Evolutionary conservation across 2,113 vertebrate species (phyloP).

Genomic region (Cyprinodon tularosa): DNA sequence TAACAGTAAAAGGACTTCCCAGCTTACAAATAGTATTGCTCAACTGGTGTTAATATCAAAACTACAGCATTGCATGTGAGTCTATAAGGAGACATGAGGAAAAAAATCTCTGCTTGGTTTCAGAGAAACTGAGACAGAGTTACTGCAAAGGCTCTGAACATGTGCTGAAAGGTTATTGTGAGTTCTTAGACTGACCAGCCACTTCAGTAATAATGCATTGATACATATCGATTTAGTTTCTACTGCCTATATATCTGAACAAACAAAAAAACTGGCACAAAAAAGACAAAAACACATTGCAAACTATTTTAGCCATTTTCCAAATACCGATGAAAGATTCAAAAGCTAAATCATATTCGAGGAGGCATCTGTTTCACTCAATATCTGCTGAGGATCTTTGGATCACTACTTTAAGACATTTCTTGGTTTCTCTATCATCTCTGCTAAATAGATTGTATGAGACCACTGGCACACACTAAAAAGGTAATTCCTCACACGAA

Average conservation of each 20-base stretch:
- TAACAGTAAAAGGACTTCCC: conserved; percentile 55
- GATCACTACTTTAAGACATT: conserved; percentile 34
- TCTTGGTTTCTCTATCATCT: conserved; percentile 37
- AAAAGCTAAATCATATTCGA: neutral
- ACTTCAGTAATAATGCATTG: conserved; percentile 55
- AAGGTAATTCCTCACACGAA: conserved; percentile 53
- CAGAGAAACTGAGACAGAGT: conserved; percentile 4
- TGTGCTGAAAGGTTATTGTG: conserved; percentile 55
- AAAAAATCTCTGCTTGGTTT: neutral
- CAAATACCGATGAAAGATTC: neutral
- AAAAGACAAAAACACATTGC: neutral
- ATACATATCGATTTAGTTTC: conserved; percentile 49
- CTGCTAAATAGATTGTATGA: conserved; percentile 65
- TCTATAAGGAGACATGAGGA: neutral
- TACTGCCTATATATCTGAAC: conserved; percentile 5
- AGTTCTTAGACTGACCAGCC: conserved; percentile 65
- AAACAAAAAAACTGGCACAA: neutral
- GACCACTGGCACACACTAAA: conserved; percentile 59
- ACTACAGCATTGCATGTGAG: conserved; percentile 1
- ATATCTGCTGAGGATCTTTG: conserved; percentile 43
- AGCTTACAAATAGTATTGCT: conserved; percentile 42
- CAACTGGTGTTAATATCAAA: conserved; percentile 60
- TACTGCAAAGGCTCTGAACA: conserved; percentile 15
- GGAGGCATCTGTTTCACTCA: conserved; percentile 25
- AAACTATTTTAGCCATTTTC: neutral